Evolutionary conservation across 2,888 invertebrate genomes (phyloP), one percentile per base, ranked within the genome.

Genomic region (Theretra japonica): DNA sequence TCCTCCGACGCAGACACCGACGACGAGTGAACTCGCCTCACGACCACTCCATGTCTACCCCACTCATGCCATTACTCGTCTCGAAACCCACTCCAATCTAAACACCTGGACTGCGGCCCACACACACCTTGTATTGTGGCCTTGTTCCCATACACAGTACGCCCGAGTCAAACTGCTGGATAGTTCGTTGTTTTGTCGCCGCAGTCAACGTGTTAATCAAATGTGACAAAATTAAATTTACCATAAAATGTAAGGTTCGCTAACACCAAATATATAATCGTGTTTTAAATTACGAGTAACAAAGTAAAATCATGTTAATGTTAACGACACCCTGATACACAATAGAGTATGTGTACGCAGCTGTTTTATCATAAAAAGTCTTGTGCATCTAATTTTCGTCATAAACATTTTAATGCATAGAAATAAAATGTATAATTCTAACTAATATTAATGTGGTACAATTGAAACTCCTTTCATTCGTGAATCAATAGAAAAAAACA

Each of bases 1-100:
- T 98, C 97, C 84, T 98, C 98, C 90, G 98, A 98, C 86, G 97
- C 98, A 60, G 98, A 98, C 88, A 97, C 98, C 56, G 98, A 98
- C 91, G 98, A 98, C 88, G 98, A 99, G 95, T 98, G 96, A 94
- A n/a, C 70, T 2, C 57, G 50, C 48, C 33, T 56, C 70, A 30
- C 28, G 28, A 57, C 21, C 73, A 59, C 70, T 11, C 41, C 41
- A 41, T 15, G 41, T 41, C 41, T 15, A 41, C 15, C 58, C 70
- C 17, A 58, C 58, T 17, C 58, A 58, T 23, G 23, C 30, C 58
- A 23, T 58, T 8, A 7, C 65, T 17, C 62, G 4, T n/a, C 41
- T 3, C 62, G 33, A n/a, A 21, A 11, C 21, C 62, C 21, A 21
- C 62, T 4, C 8, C 33, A 33, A 62, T n/a, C 30, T 30, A 7